Evolutionary conservation across 1,140 invertebrate species (phyloP), one percentile per base, ranked within the genome.

Genomic region (Eumeta japonica): DNA sequence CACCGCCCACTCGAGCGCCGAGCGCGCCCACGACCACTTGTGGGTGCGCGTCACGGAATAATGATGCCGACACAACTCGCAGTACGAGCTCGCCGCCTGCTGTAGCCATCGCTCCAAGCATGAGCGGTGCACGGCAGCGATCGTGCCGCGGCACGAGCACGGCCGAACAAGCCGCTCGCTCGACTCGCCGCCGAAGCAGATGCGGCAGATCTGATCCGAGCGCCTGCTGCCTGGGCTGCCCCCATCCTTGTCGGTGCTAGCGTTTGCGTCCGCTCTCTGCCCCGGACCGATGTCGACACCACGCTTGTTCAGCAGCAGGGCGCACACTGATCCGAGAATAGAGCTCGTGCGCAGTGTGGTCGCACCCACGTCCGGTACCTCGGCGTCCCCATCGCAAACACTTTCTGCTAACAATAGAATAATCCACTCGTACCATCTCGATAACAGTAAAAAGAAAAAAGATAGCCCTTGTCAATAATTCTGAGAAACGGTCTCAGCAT

Each of bases 21-120:
- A 64, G 3, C 64, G 61, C 44, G 51, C 37, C 58, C 62, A 67
- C 28, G 57, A 61, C 66, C 63, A 67, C 68, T 73, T 73, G 36
- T 70, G 68, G 14, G 45, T 66, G 46, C 68, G 52, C 2, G 64
- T 71, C 29, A 73, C 68, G 18, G 59, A 47, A 44, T 80, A 83
- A 35, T 78, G 71, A 39, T 78, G 75, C 13, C 79, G 70, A 48
- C 83, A 84, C 12, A 84, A 65, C 66, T 84, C 83, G 64, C 83
- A 84, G 38, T 72, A 64, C 18, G 75, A 77, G 10, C 78, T 77
- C 39, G 77, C 78, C 3, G 79, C 79, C 52, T 82, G 78, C 41
- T 80, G 76, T 36, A 89, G 71, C 86, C 86, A 89, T 43, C 77
- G 76, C 63, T 88, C 85, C 28, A 89, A 62, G 57, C 86, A 88